A percentile compares a stretch with the other conserved stretches of the same genome.
phyloP scores from a whole-genome alignment of 2,797 vertebrate genomes.

The Geotrypetes seraphini region DNA sequence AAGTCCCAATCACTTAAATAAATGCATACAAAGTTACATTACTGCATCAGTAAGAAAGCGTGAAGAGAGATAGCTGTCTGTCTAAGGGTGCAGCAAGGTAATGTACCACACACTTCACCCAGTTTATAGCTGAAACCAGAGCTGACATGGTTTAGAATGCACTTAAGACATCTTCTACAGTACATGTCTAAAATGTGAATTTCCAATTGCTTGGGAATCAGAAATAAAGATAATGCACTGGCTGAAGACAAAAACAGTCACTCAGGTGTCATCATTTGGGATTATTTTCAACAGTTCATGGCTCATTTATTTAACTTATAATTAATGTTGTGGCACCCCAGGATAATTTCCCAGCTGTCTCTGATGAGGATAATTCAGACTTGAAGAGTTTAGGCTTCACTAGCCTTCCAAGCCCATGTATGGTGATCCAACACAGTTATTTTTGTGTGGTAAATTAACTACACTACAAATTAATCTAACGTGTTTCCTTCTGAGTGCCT shows the following conservation, averaged over 20 bases:
- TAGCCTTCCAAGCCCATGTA: conserved; percentile 3
- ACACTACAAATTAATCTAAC: too few relatives aligned
- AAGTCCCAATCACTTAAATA: neutral
- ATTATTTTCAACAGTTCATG: conserved; percentile 45
- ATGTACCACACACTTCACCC: neutral
- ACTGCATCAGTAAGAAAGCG: neutral
- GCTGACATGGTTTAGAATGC: too few relatives aligned
- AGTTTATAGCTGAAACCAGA: conserved; percentile 6
- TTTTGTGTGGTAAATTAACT: conserved; percentile 5
- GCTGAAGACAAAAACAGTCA: conserved; percentile 29
- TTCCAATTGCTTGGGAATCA: conserved; percentile 21
- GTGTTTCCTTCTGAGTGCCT: too few relatives aligned
- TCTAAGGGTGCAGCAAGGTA: fast-evolving
- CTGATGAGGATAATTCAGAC: conserved; percentile 24
- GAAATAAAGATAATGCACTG: conserved; percentile 29
- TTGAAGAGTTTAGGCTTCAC: conserved; percentile 15
- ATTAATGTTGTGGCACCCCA: conserved; percentile 35
- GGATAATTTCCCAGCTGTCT: conserved; percentile 40
- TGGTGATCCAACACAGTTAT: conserved; percentile 1
- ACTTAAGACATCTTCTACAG: conserved; percentile 5
- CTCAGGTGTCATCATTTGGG: conserved; percentile 37
- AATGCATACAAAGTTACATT: too few relatives aligned
- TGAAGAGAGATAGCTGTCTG: fast-evolving
- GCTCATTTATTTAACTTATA: conserved; percentile 53
- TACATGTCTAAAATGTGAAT: neutral